A percentile compares a stretch with the other conserved stretches of the same genome.
phyloP scores from a whole-genome alignment of 1,140 invertebrate species.

The Bathynomus jamesi region DNA sequence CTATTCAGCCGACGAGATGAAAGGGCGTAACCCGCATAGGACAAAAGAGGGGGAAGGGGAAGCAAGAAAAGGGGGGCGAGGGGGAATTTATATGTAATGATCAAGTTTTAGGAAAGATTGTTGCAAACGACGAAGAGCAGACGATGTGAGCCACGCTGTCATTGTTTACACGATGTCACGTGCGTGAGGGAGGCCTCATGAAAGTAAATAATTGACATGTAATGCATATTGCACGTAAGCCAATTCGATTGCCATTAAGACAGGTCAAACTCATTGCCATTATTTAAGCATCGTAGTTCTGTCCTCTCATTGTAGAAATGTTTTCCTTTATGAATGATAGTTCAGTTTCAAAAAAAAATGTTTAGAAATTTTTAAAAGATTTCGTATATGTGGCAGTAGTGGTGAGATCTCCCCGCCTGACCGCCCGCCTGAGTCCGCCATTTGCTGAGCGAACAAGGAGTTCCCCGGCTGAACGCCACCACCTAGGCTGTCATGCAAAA shows the following conservation, averaged over 20 bases:
- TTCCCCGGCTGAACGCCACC: conserved; percentile 36
- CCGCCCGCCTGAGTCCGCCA: conserved; percentile 19
- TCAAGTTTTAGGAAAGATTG: not conserved
- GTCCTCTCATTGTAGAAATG: too few relatives aligned
- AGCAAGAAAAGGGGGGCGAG: not conserved
- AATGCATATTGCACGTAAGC: not conserved
- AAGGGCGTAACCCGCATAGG: not conserved
- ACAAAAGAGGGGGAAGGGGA: not conserved
- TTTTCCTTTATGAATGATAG: not conserved
- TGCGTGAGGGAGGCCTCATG: not conserved
- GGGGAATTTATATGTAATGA: not conserved
- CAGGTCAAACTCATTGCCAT: too few relatives aligned
- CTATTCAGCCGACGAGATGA: not conserved
- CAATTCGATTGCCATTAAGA: too few relatives aligned
- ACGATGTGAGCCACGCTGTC: not conserved
- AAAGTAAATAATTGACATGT: not conserved
- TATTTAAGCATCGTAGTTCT: too few relatives aligned
- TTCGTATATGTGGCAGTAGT: conserved; percentile 21
- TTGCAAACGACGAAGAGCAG: not conserved
- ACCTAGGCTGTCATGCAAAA: conserved; percentile 36
- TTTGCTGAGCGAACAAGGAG: conserved; percentile 4
- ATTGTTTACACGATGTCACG: not conserved
- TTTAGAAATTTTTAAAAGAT: not conserved
- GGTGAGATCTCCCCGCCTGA: conserved; percentile 31
- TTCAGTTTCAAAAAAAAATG: not conserved